Conservation (phyloP, 2,113 vertebrate species). For the Python bivittatus region DNA sequence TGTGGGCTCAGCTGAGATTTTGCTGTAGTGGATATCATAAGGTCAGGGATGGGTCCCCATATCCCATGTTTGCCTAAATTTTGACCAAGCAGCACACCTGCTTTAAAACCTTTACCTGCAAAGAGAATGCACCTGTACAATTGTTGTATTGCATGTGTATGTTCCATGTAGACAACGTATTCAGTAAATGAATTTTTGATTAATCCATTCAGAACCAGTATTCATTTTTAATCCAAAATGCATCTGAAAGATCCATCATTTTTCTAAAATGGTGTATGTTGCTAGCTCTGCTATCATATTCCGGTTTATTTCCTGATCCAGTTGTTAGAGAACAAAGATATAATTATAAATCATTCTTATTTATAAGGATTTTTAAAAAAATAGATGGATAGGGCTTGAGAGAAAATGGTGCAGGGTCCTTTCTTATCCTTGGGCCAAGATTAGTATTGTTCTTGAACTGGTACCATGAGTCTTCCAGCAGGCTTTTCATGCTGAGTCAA, state of each 20-base stretch:
- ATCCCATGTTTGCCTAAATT: not conserved
- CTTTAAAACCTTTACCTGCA: not conserved
- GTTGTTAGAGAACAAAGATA: not conserved
- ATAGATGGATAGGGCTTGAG: not conserved
- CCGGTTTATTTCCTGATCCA: not conserved
- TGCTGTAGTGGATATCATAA: not conserved
- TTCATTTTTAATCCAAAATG: not conserved
- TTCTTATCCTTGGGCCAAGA: too few relatives aligned
- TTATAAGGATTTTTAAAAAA: too few relatives aligned
- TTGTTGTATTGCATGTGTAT: not conserved
- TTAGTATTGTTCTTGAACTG: too few relatives aligned
- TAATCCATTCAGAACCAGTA: not conserved
- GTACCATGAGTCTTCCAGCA: too few relatives aligned
- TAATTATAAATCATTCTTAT: too few relatives aligned
- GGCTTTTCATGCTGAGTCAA: too few relatives aligned
- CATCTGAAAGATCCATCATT: not conserved
- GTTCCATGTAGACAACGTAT: not conserved
- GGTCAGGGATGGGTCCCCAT: not conserved
- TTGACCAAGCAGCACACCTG: not conserved
- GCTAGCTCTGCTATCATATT: not conserved
- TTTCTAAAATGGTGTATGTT: not conserved
- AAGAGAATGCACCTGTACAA: too few relatives aligned
- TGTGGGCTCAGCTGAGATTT: not conserved
- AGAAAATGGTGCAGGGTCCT: too few relatives aligned
- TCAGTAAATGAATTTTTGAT: too few relatives aligned